A percentile compares a stretch with the other conserved stretches of the same genome.
Conservation (phyloP, 2,797 vertebrate species). For the Cirrhinus mrigala region DNA sequence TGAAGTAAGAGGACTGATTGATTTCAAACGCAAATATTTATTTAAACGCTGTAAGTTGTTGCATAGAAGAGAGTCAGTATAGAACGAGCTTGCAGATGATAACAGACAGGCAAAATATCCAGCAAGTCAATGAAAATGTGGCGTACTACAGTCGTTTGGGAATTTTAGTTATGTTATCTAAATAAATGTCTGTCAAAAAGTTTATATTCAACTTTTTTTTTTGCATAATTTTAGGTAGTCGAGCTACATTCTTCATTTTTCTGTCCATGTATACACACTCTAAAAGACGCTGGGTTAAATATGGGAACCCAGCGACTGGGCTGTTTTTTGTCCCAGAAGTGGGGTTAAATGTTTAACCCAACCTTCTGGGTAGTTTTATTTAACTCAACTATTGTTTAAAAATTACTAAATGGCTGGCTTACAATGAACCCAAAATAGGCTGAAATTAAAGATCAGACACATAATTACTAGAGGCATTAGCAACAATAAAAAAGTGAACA, state of each 20-base stretch:
- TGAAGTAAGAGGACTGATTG: background rate
- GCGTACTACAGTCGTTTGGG: background rate
- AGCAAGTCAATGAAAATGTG: conserved; percentile 47
- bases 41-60: conserved; percentile 2
- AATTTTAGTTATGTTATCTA: conserved; percentile 35
- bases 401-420: too few relatives aligned
- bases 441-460: too few relatives aligned
- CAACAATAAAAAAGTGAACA: too few relatives aligned
- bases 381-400: too few relatives aligned
- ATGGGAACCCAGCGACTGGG: too few relatives aligned
- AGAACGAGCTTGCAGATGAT: background rate
- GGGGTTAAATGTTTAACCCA: too few relatives aligned
- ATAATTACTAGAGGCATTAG: too few relatives aligned
- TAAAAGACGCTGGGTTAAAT: too few relatives aligned
- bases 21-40: conserved; percentile 36
- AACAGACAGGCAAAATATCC: background rate
- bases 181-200: background rate
- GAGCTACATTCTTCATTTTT: background rate
- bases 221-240: background rate
- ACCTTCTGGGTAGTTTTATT: too few relatives aligned
- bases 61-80: background rate
- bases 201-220: background rate
- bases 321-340: too few relatives aligned
- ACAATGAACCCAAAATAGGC: too few relatives aligned
- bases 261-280: background rate